Evolutionary conservation across 2,888 invertebrate genomes (phyloP).

Genomic region (Torymus auratus): DNA sequence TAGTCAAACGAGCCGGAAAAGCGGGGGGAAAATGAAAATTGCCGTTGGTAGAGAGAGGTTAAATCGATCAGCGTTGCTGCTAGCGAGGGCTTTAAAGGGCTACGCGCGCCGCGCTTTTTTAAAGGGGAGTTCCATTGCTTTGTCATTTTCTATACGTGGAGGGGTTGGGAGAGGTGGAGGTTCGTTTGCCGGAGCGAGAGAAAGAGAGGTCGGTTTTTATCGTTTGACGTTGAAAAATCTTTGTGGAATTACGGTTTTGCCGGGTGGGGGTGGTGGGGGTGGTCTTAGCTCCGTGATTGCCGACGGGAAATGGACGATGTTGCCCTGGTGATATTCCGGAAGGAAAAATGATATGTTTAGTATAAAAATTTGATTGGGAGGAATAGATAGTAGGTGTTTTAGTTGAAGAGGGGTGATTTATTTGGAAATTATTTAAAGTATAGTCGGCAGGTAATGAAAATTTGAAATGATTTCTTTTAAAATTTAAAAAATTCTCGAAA

Average conservation of each 20-base stretch:
- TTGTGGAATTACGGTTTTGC: not conserved
- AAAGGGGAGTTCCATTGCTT: conserved; percentile 3
- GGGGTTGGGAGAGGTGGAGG: too few relatives aligned
- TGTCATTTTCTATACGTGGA: conserved; percentile 11
- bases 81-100: not conserved
- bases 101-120: not conserved
- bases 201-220: not conserved
- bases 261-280: not conserved
- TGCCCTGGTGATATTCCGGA: too few relatives aligned
- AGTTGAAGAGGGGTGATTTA: too few relatives aligned
- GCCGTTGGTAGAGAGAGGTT: not conserved
- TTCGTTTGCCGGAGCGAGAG: too few relatives aligned
- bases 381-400: too few relatives aligned
- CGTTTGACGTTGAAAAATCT: conserved; percentile 19
- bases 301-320: too few relatives aligned
- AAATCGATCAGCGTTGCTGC: conserved; percentile 29
- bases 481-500: too few relatives aligned
- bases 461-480: too few relatives aligned
- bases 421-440: too few relatives aligned
- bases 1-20: conserved; percentile 40
- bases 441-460: too few relatives aligned
- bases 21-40: conserved; percentile 28
- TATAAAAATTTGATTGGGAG: too few relatives aligned
- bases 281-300: not conserved
- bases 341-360: too few relatives aligned